These are phyloP conservation scores for Anhinga anhinga DNA, from an alignment of 2,113 vertebrate species.

Conservation along the genomic window DNA sequence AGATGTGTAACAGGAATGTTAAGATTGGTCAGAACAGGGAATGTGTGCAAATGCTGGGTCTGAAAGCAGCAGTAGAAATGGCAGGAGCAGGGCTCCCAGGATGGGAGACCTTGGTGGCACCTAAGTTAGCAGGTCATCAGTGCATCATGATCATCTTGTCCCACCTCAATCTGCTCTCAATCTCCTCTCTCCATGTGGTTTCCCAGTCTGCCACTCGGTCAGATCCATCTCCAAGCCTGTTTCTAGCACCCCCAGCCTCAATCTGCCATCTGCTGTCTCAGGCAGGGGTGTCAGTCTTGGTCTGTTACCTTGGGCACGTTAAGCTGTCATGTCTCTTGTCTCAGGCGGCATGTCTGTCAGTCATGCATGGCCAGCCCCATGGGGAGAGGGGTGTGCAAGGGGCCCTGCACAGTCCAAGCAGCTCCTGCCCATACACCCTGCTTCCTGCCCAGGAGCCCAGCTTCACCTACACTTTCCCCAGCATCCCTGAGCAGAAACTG, in stretches of 20 bases:
- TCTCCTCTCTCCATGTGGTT: not conserved
- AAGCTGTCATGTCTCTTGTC: not conserved
- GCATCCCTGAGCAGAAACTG: not conserved
- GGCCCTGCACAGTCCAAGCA: not conserved
- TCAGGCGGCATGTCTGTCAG: not conserved
- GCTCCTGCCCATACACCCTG: not conserved
- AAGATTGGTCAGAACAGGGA: not conserved
- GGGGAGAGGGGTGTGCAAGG: not conserved
- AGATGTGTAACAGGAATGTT: not conserved
- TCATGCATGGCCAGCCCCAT: not conserved
- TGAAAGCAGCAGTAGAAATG: not conserved
- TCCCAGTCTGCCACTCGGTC: not conserved
- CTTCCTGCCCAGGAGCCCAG: not conserved
- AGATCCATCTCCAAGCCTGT: not conserved
- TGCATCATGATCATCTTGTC: not conserved
- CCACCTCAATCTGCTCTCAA: not conserved
- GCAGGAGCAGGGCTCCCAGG: not conserved
- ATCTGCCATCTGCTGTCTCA: not conserved
- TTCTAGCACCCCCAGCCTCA: not conserved
- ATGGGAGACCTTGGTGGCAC: not conserved
- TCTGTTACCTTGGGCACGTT: not conserved
- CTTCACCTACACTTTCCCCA: not conserved
- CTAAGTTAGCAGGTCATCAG: not conserved
- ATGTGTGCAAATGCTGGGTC: not conserved
- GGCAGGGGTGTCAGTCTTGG: not conserved